phyloP scores from a whole-genome alignment of 1,140 invertebrate genomes.

The Fopius arisanus region DNA sequence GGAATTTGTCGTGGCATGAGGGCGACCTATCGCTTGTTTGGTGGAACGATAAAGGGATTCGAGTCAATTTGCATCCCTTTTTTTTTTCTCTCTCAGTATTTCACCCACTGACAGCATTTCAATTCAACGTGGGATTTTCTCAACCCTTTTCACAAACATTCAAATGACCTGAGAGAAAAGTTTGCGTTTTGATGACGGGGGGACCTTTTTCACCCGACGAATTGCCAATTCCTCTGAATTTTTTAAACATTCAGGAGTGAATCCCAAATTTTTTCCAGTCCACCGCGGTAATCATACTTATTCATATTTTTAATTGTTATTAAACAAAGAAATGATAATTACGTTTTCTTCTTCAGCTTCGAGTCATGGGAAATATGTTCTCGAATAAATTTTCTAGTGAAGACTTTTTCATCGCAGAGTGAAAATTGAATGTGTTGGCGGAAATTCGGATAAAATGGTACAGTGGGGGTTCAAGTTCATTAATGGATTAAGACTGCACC shows the following conservation, averaged over 20 bases:
- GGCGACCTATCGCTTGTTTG: slow-evolving; percentile 53
- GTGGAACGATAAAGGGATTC: slow-evolving; percentile 54
- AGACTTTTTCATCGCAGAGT: no score
- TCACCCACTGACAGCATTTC: background rate
- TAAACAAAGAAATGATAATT: no score
- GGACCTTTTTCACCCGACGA: background rate
- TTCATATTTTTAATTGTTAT: no score
- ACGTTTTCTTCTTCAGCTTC: no score
- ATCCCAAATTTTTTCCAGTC: no score
- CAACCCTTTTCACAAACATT: background rate
- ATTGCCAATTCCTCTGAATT: background rate
- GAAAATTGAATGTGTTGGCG: no score
- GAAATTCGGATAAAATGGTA: slow-evolving; percentile 45
- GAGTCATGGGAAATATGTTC: no score
- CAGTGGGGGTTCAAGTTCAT: slow-evolving; percentile 46
- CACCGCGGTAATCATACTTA: no score
- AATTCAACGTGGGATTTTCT: background rate
- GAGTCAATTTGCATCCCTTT: slow-evolving; percentile 44
- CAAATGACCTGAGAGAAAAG: background rate
- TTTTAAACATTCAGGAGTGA: background rate
- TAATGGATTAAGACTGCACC: slow-evolving; percentile 54
- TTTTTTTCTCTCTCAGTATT: slow-evolving; percentile 1
- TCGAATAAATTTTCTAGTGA: no score
- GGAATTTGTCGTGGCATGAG: slow-evolving; percentile 57
- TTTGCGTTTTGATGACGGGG: background rate